Conservation (phyloP, 1,140 invertebrate species). For the Adelges cooleyi region DNA sequence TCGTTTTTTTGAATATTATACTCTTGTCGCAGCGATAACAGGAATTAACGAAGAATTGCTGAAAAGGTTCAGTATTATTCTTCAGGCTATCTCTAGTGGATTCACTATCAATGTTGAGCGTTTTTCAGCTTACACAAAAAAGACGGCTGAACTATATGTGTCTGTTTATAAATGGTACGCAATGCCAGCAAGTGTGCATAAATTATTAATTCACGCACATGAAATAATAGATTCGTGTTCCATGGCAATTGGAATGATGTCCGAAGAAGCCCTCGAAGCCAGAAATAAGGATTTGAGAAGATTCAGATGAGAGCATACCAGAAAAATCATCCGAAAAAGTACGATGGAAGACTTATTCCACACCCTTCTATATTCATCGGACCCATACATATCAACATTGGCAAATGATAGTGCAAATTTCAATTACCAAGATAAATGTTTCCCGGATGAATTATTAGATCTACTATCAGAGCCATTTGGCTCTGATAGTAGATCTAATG, state of each 20-base stretch:
- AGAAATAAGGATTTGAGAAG: background rate
- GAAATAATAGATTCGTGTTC: background rate
- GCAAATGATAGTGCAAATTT: too few relatives aligned
- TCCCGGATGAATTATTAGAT: too few relatives aligned
- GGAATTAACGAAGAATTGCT: background rate
- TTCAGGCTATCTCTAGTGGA: background rate
- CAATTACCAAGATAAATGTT: too few relatives aligned
- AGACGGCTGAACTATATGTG: background rate
- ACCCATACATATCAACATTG: background rate
- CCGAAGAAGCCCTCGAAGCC: background rate
- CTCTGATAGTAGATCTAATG: too few relatives aligned
- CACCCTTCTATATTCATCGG: background rate
- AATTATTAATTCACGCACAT: background rate
- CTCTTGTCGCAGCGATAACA: slow-evolving; percentile 25
- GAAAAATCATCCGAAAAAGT: background rate
- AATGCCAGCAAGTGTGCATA: background rate
- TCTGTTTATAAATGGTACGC: background rate
- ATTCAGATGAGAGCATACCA: background rate
- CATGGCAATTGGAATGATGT: background rate
- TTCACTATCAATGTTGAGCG: background rate
- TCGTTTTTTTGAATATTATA: slow-evolving; percentile 36
- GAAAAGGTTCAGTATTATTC: background rate
- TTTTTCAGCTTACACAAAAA: background rate
- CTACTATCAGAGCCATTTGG: too few relatives aligned
- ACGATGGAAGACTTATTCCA: background rate